Percentiles rank a stretch among this genome's conserved stretches.
phyloP scores from a whole-genome alignment of 37 sponge, comb jelly and placozoan species.

The Bolinopsis microptera region DNA sequence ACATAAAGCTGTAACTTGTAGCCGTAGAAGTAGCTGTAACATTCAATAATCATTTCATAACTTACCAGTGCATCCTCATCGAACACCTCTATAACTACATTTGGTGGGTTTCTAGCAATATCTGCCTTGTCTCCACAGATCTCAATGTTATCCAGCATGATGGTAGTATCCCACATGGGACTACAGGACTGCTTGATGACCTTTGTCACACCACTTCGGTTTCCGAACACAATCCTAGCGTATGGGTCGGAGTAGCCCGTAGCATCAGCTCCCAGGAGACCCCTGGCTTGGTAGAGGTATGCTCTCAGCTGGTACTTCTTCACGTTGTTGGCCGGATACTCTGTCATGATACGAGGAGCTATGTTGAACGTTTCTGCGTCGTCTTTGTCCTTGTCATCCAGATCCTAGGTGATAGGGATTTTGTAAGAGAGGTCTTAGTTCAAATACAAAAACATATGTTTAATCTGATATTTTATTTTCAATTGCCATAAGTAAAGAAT shows the following conservation, averaged over 20 bases:
- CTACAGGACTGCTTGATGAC: conserved; percentile 82
- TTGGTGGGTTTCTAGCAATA: conserved; percentile 75
- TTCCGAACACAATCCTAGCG: conserved; percentile 74
- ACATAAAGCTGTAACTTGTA: too few species aligned
- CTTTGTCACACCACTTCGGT: conserved; percentile 73
- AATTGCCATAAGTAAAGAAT: too few species aligned
- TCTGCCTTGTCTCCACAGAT: conserved; percentile 81
- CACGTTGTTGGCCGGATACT: conserved; percentile 3
- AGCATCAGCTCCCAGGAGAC: conserved; percentile 88
- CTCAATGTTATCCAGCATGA: conserved; percentile 81
- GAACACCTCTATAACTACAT: conserved; percentile 84
- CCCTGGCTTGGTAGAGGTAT: conserved; percentile 97
- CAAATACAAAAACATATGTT: too few species aligned
- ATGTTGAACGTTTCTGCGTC: conserved; percentile 37
- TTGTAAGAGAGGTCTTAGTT: too few species aligned
- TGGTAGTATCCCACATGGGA: conserved; percentile 97
- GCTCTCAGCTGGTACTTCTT: conserved; percentile 93
- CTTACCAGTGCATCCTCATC: conserved; percentile 91
- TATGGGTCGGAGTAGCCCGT: conserved; percentile 96
- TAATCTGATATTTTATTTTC: too few species aligned
- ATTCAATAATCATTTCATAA: too few species aligned
- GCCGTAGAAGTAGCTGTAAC: too few species aligned
- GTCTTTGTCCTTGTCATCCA: conserved; percentile 35
- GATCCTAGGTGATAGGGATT: neutral
- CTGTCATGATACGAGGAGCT: conserved; percentile 45